phyloP scores from a whole-genome alignment of 2,113 vertebrate genomes.

The Pelodiscus sinensis region DNA sequence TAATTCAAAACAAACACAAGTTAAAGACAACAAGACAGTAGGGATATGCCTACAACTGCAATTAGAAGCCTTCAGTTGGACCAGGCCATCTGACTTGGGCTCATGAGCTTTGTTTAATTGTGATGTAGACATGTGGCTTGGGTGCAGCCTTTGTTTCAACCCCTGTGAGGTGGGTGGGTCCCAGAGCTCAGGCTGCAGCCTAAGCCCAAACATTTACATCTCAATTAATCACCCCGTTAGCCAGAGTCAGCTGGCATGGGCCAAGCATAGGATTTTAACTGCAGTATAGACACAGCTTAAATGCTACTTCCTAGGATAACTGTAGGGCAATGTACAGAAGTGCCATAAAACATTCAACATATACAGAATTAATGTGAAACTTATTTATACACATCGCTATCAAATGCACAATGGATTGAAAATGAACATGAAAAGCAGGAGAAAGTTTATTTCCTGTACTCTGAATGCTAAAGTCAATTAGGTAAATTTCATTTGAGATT shows the following conservation, averaged over 20 bases:
- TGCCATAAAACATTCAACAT: neutral
- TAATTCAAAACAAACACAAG: neutral
- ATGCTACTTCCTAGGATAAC: neutral
- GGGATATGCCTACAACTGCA: neutral
- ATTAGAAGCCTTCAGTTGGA: neutral
- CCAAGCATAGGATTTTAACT: neutral
- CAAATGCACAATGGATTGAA: too few relatives aligned
- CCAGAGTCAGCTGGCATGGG: neutral
- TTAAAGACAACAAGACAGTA: neutral
- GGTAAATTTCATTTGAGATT: neutral
- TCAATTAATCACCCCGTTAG: neutral
- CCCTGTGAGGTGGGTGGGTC: too few relatives aligned
- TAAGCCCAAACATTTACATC: neutral
- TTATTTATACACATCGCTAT: too few relatives aligned
- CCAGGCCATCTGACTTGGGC: neutral
- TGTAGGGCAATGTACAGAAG: neutral
- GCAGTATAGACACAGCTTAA: too few relatives aligned
- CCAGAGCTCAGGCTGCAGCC: neutral
- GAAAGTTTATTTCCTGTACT: neutral
- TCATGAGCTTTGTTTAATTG: neutral
- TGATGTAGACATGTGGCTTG: neutral
- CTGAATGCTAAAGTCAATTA: neutral
- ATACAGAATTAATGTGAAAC: neutral
- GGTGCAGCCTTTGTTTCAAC: too few relatives aligned
- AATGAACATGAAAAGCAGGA: neutral